These are phyloP conservation scores for Hemiprocne comata DNA, from an alignment of 2,113 vertebrate genomes.

Conservation along the genomic window DNA sequence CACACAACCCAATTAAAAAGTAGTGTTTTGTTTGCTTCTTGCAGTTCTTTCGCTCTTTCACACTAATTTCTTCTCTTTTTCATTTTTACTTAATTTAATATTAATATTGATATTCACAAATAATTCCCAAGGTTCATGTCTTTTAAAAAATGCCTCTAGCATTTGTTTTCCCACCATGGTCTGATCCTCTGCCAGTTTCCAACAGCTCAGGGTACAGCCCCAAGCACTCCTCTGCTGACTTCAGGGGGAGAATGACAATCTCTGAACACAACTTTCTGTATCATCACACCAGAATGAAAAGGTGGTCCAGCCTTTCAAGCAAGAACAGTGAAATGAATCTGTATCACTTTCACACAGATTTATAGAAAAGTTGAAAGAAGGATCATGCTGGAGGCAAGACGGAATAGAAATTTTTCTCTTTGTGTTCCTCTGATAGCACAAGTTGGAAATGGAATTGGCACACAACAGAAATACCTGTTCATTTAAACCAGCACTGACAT, in stretches of 20 bases:
- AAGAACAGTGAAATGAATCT: background rate
- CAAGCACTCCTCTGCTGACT: background rate
- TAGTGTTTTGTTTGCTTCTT: conserved; percentile 36
- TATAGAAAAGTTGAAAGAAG: background rate
- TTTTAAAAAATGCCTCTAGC: conserved; percentile 23
- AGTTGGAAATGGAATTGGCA: background rate
- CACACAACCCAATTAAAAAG: conserved; percentile 55
- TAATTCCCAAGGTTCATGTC: background rate
- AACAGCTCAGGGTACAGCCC: background rate
- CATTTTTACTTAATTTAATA: conserved; percentile 6
- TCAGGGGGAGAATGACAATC: background rate
- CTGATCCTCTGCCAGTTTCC: background rate
- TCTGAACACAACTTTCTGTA: background rate
- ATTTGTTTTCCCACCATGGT: background rate
- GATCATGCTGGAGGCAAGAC: background rate
- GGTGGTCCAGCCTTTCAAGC: background rate
- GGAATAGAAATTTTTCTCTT: background rate
- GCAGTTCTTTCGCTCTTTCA: background rate
- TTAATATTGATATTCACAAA: conserved; percentile 26
- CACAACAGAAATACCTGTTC: background rate
- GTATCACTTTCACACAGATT: background rate
- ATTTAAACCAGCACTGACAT: background rate
- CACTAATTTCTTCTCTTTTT: background rate
- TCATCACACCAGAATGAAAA: background rate
- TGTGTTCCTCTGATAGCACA: background rate